Conservation (phyloP, 2,113 vertebrate genomes). For the Orthonyx spaldingii region DNA sequence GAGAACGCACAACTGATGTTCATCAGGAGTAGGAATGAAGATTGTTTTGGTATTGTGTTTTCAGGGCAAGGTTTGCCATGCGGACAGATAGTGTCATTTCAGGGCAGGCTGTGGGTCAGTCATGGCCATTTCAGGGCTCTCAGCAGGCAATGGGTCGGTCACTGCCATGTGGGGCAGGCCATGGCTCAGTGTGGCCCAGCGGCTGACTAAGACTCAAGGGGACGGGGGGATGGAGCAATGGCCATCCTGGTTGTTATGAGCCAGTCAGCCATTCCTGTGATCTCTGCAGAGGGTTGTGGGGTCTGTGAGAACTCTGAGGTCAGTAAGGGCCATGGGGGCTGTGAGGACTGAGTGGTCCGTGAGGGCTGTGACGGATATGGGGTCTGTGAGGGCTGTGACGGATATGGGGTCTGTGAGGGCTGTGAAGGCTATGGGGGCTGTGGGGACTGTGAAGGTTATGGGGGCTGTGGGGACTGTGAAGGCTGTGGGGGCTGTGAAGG, state of each 20-base stretch:
- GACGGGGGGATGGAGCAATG: no score
- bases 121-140: background rate
- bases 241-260: background rate
- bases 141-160: no score
- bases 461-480: accelerated
- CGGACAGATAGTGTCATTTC: accelerated
- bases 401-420: accelerated
- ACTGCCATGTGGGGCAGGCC: background rate
- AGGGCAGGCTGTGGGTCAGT: background rate
- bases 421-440: accelerated
- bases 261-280: background rate
- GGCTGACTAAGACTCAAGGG: background rate
- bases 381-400: accelerated
- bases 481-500: accelerated
- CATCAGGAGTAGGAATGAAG: background rate
- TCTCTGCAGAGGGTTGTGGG: background rate
- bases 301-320: background rate
- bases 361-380: accelerated
- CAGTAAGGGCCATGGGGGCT: accelerated
- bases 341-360: accelerated
- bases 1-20: background rate
- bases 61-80: background rate
- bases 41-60: background rate
- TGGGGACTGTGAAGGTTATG: accelerated
- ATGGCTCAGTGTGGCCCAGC: no score